Base-by-base conservation (phyloP, 2,113 vertebrate genomes). In the Phylloscopus whistleri region DNA sequence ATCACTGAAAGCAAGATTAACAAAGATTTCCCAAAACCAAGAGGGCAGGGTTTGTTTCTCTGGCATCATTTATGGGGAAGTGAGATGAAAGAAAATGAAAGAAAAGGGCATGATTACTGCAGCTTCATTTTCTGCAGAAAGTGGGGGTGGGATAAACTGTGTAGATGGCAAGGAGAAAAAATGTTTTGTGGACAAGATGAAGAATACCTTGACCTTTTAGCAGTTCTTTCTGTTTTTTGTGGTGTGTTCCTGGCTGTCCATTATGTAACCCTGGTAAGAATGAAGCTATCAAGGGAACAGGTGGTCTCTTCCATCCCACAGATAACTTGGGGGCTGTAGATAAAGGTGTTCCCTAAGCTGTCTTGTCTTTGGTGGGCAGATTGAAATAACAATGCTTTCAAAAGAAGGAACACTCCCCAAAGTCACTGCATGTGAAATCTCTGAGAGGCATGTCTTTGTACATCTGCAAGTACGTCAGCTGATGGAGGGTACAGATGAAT, bases 201-300 rank as follows among this genome's bases (percentile, higher is more conserved):
- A 79, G 11, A 43, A 70, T 66, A n/a, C 0, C 0, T 16, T 9
- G 10, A 23, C 7, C 4, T 56, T 82, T 37, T 19, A 33, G 30
- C 10, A 63, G 23, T 49, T 58, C 9, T 30, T 35, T 41, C 5
- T 22, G 30, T 55, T 66, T 72, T 63, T 68, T 33, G 27, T 13
- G 5, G 4, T 59, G 27, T 6, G 7, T 39, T 64, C 17, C 24
- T 8, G 3, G 31, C 39, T 37, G 41, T 15, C 4, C 22, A 26
- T 23, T 62, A 46, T 0, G 1, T 33, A 67, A 33, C 9, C 24
- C 11, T 24, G 21, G 31, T 58, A 68, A 64, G 37, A 86, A 31
- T 8, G 13, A 22, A 44, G 20, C 10, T 63, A 2, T 27, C 2
- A 1, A 55, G 20, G 20, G 7, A 67, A 52, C 0, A 77, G 7